Conservation (phyloP, 2,888 invertebrate genomes). For the Cheilosia vernalis region DNA sequence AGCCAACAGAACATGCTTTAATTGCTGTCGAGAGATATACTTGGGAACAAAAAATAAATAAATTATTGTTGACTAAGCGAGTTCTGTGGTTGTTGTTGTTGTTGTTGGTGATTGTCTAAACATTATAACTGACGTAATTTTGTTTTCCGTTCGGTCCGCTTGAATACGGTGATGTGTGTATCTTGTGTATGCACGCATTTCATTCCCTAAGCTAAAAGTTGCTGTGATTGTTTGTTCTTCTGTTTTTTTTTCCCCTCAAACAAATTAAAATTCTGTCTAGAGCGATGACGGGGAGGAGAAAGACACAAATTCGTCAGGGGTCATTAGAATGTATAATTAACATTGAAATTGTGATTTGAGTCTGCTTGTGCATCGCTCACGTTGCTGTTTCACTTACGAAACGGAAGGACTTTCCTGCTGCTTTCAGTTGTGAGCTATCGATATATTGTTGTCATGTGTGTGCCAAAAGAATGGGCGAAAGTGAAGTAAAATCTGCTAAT, state of each 20-base stretch:
- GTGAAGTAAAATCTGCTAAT: too few relatives aligned
- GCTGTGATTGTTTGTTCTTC: not conserved
- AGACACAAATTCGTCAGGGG: constrained; percentile 14
- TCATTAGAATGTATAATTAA: constrained; percentile 6
- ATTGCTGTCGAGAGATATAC: not conserved
- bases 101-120: constrained; percentile 11
- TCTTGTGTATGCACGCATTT: constrained; percentile 4
- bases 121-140: constrained; percentile 29
- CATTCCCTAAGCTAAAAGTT: not conserved
- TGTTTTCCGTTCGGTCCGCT: constrained; percentile 1
- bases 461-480: too few relatives aligned
- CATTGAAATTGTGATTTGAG: not conserved
- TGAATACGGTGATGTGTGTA: not conserved
- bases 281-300: not conserved
- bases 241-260: not conserved
- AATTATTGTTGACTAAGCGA: constrained; percentile 20
- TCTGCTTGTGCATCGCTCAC: not conserved
- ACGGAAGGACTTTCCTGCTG: not conserved
- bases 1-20: not conserved
- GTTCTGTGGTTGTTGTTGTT: not conserved
- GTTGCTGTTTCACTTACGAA: not conserved
- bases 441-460: not conserved
- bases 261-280: not conserved
- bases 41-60: not conserved
- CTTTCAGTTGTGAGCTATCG: not conserved